These are phyloP conservation scores for Cyprinodon variegatus DNA, from an alignment of 2,113 vertebrate genomes.

Conservation along the genomic window DNA sequence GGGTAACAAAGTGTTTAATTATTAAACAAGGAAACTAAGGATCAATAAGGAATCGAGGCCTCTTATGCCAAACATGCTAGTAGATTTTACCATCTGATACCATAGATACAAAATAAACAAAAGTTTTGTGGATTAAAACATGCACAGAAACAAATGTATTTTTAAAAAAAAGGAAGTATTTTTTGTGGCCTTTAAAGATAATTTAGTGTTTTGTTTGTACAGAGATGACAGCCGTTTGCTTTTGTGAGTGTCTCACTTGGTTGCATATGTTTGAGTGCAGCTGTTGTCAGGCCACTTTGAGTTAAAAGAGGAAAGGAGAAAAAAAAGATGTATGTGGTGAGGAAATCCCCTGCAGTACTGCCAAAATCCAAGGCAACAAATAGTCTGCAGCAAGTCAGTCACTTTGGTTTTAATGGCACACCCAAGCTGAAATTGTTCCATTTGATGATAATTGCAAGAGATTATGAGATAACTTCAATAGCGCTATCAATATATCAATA, in stretches of 20 bases:
- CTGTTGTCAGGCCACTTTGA: slow-evolving; percentile 77
- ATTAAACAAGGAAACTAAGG: slow-evolving; percentile 51
- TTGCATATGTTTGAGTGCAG: slow-evolving; percentile 68
- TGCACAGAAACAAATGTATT: not conserved
- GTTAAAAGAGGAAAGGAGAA: slow-evolving; percentile 82
- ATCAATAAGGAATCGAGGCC: slow-evolving; percentile 51
- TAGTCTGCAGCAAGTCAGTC: slow-evolving; percentile 55
- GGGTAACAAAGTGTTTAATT: slow-evolving; percentile 51
- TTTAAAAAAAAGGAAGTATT: not conserved
- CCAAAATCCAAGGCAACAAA: slow-evolving; percentile 74
- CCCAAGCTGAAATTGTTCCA: slow-evolving; percentile 49
- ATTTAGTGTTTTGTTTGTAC: not conserved
- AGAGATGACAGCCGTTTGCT: slow-evolving; percentile 40
- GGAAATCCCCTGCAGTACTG: slow-evolving; percentile 81
- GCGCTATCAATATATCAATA: slow-evolving; percentile 44
- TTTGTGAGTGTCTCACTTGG: slow-evolving; percentile 47
- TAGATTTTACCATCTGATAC: not conserved
- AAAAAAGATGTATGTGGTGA: slow-evolving; percentile 69
- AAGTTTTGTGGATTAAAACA: not conserved
- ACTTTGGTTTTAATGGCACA: slow-evolving; percentile 57
- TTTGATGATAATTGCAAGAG: slow-evolving; percentile 62
- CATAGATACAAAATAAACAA: not conserved
- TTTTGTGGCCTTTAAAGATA: not conserved
- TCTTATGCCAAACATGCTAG: slow-evolving; percentile 14
- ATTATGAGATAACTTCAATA: slow-evolving; percentile 41